Percentiles rank a stretch among this genome's conserved stretches.
Evolutionary conservation across 2,113 vertebrate genomes (phyloP).

Genomic region (Puffinus mauretanicus): DNA sequence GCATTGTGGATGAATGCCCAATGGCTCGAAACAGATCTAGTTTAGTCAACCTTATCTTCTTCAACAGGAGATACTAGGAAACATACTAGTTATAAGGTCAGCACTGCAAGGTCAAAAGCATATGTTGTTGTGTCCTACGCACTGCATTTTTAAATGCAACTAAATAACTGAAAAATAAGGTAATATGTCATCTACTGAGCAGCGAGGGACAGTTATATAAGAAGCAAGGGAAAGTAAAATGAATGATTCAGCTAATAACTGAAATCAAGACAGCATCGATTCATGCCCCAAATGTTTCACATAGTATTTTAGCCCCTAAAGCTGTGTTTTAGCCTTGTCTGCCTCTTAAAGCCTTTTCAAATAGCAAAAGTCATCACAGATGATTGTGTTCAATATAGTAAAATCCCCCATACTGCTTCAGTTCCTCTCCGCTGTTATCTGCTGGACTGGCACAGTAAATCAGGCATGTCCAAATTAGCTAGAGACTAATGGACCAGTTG

Average conservation of each 20-base stretch:
- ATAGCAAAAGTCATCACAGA: background rate
- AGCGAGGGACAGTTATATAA: background rate
- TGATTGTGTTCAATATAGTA: background rate
- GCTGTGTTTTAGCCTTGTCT: background rate
- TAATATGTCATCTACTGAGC: background rate
- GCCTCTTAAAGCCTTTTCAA: background rate
- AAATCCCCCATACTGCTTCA: background rate
- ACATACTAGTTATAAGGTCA: constrained; percentile 25
- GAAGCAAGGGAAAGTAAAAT: background rate
- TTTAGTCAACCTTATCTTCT: constrained; percentile 57
- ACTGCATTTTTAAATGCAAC: background rate
- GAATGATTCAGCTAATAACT: background rate
- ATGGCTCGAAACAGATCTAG: constrained; percentile 56
- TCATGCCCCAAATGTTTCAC: background rate
- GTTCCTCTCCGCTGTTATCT: background rate
- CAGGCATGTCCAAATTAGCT: background rate
- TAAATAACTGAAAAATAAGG: background rate
- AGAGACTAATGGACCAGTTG: background rate
- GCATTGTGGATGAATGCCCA: constrained; percentile 47
- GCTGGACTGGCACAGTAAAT: background rate
- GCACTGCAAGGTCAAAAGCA: constrained; percentile 33
- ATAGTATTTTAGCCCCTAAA: background rate
- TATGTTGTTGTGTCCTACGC: background rate
- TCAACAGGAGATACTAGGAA: constrained; percentile 40
- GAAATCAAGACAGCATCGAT: background rate